Base-by-base conservation (phyloP, 2,888 invertebrate genomes). In the Tribolium freemani region DNA sequence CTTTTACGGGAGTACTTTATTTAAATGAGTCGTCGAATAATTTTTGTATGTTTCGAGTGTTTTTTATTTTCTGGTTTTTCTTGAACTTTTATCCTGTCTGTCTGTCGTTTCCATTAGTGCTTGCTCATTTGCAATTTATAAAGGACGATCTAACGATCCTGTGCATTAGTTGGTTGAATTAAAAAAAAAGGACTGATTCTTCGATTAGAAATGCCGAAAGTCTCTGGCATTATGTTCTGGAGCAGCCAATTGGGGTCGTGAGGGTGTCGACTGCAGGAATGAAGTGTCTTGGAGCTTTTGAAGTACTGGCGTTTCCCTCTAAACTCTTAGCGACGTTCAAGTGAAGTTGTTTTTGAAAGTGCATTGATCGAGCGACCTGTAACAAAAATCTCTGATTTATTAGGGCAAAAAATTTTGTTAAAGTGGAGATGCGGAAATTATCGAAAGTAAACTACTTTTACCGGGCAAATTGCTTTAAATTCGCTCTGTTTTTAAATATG, bases 201-300 rank as follows among this genome's bases (percentile, higher is more conserved):
- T 10, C 13, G 48, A 26, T 46, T 11, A 46, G 20, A 5, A 10
- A 26, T 51, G 50, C 51, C 51, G 13, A 4, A 13, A 13, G 21
- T 38, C 26, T 9, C 26, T 48, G 3, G 21, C 31, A 9, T 5
- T 38, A 1, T 26, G 53, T 44, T 20, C 16, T 44, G 31, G 48
- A 48, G 48, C 63, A 20, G 53, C 38, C 64, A 54, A 54, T 67
- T 67, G 10, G 48, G 57, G 57, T 67, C 48, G 67, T 20, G 13
- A 45, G 26, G 46, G 67, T 67, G 57, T 67, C 67, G 30, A 26
- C 10, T 56, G 67, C 67, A 67, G 67, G 56, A 67, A 67, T 67
- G 67, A 57, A 67, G 67, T 67, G 67, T 50, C 20, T 67, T 57
- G 21, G 50, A 20, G 48, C 48, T 56, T 67, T 67, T 56, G 56